These are phyloP conservation scores for Lycaon pictus DNA, from an alignment of 2,113 vertebrate genomes.

Conservation along the genomic window DNA sequence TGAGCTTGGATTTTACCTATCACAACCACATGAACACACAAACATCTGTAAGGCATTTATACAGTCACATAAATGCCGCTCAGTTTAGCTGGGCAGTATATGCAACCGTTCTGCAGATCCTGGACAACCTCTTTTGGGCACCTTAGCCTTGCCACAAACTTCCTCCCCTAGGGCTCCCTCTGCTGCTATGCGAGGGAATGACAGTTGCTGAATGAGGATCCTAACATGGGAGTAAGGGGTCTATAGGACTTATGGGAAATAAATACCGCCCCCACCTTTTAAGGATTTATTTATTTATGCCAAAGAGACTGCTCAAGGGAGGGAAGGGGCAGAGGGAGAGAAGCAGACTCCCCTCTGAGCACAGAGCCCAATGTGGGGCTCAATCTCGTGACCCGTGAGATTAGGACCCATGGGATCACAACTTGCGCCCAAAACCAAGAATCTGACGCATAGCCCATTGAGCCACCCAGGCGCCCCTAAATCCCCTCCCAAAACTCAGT, in stretches of 20 bases:
- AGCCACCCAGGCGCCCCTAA: neutral
- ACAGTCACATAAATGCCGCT: neutral
- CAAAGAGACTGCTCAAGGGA: neutral
- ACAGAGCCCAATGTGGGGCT: neutral
- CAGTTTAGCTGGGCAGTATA: neutral
- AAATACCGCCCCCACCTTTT: neutral
- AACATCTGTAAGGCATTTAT: neutral
- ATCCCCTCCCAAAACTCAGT: neutral
- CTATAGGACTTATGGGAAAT: neutral
- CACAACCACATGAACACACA: neutral
- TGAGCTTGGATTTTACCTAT: neutral
- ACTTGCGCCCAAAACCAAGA: neutral
- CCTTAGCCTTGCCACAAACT: neutral
- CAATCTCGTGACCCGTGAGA: neutral
- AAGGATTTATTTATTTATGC: neutral
- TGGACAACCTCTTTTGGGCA: neutral
- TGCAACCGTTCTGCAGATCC: neutral
- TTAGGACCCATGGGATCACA: neutral
- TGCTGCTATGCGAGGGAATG: neutral
- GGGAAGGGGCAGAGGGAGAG: neutral
- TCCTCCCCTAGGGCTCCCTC: conserved; percentile 53
- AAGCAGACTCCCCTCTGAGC: neutral
- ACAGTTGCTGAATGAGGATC: neutral
- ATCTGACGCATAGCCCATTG: too few relatives aligned
- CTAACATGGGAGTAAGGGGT: neutral